Evolutionary conservation across 92 coral and sea anemone genomes (phyloP), one percentile per base, ranked within the genome.

Genomic region (Meandrina meandrites): DNA sequence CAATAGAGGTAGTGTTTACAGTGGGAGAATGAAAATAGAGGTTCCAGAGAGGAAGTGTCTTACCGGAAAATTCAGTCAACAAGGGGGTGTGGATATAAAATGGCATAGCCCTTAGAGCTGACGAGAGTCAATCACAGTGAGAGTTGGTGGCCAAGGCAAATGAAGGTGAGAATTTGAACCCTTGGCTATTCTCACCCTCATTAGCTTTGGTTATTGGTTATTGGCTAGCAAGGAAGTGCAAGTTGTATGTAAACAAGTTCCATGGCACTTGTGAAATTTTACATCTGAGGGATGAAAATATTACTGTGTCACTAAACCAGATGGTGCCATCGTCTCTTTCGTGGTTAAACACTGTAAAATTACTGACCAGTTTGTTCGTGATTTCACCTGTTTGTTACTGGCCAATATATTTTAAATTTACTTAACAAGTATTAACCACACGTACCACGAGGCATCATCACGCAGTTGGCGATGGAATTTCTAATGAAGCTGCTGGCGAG

Each of bases 381-480:
- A 24, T n/a, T 64, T 64, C 70, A 64, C 31, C 32, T 64, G 34
- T 32, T 64, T 8, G 28, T 8, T 11, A 27, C 34, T 28, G 70
- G 70, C 70, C 34, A 64, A 64, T 28, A 64, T 64, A 64, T 64
- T 54, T 54, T 64, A 7, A 66, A 8, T 57, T 22, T 60, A 60
- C 67, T 21, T 7, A 60, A n/a, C 67, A 60, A 7, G 13, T 8
- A 12, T 60, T 66, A 28, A 66, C 71, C 35, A 66, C 71, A 66
- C 35, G 48, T 34, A 74, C 40, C 71, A 40, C 53, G 79, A 24
- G 87, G 37, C 40, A 48, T 73, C 47, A 30, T 56, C 31, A 84
- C 37, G 72, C 87, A 17, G 80, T 74, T 84, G 87, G 87, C 35
- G 72, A 73, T 15, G 85, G 75, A 81, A 81, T 81, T 56, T 74